These are phyloP conservation scores for Iphiclides podalirius DNA, from an alignment of 2,888 invertebrate species.

Conservation along the genomic window DNA sequence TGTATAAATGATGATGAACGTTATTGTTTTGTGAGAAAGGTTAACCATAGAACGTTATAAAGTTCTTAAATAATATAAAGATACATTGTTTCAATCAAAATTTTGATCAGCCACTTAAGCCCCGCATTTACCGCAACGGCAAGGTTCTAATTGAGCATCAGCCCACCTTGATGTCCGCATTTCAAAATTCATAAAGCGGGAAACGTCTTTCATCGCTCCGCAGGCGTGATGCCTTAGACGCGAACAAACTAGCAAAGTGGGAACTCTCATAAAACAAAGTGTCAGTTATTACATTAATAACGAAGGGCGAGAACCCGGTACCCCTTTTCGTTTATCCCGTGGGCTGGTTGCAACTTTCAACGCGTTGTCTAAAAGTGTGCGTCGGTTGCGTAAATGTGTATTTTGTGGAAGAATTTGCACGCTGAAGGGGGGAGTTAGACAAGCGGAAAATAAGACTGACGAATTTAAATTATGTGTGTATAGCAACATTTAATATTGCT, in stretches of 20 bases:
- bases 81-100: neutral
- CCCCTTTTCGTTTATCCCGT: slow-evolving; percentile 68
- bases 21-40: no score
- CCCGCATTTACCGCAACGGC: neutral
- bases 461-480: slow-evolving; percentile 10
- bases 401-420: slow-evolving; percentile 19
- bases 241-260: slow-evolving; percentile 60
- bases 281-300: slow-evolving; percentile 78
- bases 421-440: slow-evolving; percentile 9
- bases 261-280: slow-evolving; percentile 74
- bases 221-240: no score
- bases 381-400: slow-evolving; percentile 12
- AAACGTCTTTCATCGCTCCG: slow-evolving; percentile 19
- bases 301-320: slow-evolving; percentile 56
- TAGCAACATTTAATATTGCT: neutral
- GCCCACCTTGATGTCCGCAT: slow-evolving; percentile 19
- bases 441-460: slow-evolving; percentile 19
- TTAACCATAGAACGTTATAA: no score
- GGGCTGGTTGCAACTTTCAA: slow-evolving; percentile 40
- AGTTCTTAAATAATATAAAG: no score
- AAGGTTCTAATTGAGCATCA: neutral
- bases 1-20: no score
- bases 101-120: neutral
- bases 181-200: slow-evolving; percentile 44
- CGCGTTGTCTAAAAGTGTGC: slow-evolving; percentile 17